Base-by-base conservation (phyloP, 2,888 invertebrate species). In the Pyrochroa serraticornis region DNA sequence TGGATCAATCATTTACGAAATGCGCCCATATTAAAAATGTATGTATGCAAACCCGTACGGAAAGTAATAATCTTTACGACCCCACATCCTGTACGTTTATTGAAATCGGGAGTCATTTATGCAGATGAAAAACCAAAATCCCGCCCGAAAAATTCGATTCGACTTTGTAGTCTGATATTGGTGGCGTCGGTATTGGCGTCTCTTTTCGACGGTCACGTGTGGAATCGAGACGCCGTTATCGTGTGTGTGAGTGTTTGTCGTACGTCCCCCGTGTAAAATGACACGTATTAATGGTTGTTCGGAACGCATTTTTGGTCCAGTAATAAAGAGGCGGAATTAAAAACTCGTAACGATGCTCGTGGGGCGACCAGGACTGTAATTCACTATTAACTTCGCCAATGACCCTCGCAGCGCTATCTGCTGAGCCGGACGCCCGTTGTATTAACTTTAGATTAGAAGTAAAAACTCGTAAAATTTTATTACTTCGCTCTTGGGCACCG, bases 311-410 rank as follows among this genome's bases (percentile, higher is more conserved):
- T 68, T 67, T 63, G 68, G 67, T 56, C 62, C 66, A 66, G 65
- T 70, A 75, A 75, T 75, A 75, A 75, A 75, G 71, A 69, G 71
- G 64, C 70, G 73, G 71, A 75, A 76, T 76, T 75, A 76, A 76
- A 76, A 76, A 76, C 72, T 75, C 75, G 72, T 76, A 75, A 76
- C 73, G 71, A 67, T 61, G 62, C 73, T 69, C 72, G 63, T 63
- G 72, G 72, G 73, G 67, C 65, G 65, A 67, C 66, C 52, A 52
- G 63, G 63, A 61, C 56, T 66, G 69, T 71, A 72, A 71, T 66
- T 72, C 70, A 71, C 72, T 70, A 72, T 72, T 72, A 72, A 71
- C 70, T 71, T 64, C 59, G 69, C 69, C 68, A 69, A 64, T 68
- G 69, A 69, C 69, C 55, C 59, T 58, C 53, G 42, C 53, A 39